Conservation (phyloP, 2,797 vertebrate genomes). For the Phrynocephalus vlangalii region DNA sequence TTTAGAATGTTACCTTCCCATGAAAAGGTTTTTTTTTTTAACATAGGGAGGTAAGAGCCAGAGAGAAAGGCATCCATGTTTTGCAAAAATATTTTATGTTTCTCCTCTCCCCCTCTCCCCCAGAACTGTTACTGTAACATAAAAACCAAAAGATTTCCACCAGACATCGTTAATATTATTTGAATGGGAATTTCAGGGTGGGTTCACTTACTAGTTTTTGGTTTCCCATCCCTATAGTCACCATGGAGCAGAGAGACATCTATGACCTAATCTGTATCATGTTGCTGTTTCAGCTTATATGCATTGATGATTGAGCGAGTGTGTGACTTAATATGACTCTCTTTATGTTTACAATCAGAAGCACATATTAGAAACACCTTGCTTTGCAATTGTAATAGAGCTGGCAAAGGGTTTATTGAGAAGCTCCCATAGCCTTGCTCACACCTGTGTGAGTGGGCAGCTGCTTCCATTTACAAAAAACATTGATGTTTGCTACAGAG, state of each 20-base stretch:
- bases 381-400: no score
- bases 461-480: background rate
- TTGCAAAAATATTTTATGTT: slow-evolving; percentile 23
- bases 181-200: background rate
- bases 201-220: background rate
- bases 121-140: slow-evolving; percentile 35
- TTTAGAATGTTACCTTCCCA: slow-evolving; percentile 11
- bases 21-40: background rate
- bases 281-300: no score
- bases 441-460: background rate
- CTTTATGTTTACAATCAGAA: no score
- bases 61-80: background rate
- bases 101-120: background rate
- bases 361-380: no score
- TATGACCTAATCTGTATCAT: background rate
- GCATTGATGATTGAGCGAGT: no score
- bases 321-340: no score
- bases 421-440: background rate
- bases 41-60: background rate
- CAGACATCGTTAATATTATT: background rate
- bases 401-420: no score
- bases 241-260: background rate
- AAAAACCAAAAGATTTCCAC: background rate
- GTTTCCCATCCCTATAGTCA: background rate
- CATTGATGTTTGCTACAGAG: background rate